Evolutionary conservation across 37 sponge, comb jelly and placozoan species (phyloP).

Genomic region (Halichondria panicea): DNA sequence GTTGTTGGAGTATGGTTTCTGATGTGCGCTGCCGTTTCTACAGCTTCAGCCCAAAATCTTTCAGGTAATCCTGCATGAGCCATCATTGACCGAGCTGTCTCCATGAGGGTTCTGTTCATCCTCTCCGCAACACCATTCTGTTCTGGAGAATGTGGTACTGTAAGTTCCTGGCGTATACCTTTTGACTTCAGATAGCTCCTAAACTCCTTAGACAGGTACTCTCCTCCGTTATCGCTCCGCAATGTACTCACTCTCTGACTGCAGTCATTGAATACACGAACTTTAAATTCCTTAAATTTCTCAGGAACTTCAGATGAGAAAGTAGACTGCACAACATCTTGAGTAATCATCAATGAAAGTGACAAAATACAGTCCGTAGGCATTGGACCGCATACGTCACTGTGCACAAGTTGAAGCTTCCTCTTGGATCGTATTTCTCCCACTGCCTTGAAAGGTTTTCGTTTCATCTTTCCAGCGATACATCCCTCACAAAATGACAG

Average conservation of each 20-base stretch:
- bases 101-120: slow-evolving; percentile 49
- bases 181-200: slow-evolving; percentile 39
- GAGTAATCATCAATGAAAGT: slow-evolving; percentile 70
- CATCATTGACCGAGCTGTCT: slow-evolving; percentile 43
- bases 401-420: slow-evolving; percentile 50
- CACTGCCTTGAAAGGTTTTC: slow-evolving; percentile 44
- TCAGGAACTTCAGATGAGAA: slow-evolving; percentile 50
- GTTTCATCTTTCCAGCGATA: slow-evolving; percentile 52
- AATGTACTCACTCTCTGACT: slow-evolving; percentile 20
- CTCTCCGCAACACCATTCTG: slow-evolving; percentile 70
- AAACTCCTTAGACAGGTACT: slow-evolving; percentile 55
- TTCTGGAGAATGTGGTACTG: slow-evolving; percentile 54
- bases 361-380: slow-evolving; percentile 63
- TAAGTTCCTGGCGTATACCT: slow-evolving; percentile 53
- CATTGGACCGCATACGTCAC: slow-evolving; percentile 68
- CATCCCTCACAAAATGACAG: slow-evolving; percentile 63
- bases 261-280: slow-evolving; percentile 29
- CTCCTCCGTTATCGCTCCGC: slow-evolving; percentile 59
- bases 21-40: slow-evolving; percentile 30
- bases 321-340: slow-evolving; percentile 53
- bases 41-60: slow-evolving; percentile 53
- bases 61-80: slow-evolving; percentile 39
- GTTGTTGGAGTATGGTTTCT: slow-evolving; percentile 46
- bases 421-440: slow-evolving; percentile 43
- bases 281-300: slow-evolving; percentile 72